Evolutionary conservation across 2,888 invertebrate genomes (phyloP), one percentile per base, ranked within the genome.

Genomic region (Campoletis raptor): DNA sequence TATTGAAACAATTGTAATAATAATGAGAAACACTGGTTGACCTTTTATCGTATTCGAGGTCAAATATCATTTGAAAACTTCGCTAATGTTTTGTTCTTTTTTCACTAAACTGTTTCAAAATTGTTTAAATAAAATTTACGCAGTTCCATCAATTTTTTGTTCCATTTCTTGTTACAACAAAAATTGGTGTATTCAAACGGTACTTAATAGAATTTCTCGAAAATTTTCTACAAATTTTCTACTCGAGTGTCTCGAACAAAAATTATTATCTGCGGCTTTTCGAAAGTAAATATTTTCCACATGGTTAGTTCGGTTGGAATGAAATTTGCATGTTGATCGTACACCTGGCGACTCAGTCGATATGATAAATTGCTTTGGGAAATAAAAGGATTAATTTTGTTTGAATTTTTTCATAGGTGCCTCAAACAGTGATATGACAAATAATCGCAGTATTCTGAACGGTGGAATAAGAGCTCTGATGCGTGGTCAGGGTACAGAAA

Each of bases 401-500:
- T 21, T 5, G 15, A 9, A 40, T 42, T 61, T 76, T 42, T 15
- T 9, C 40, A 54, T 79, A 94, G 94, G 93, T 81, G 89, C 94
- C 78, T 89, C 93, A 48, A 94, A 93, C 83, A 93, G 86, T 72
- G 94, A 94, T 76, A 73, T 91, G 45, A 86, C 94, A 10, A 95
- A 94, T 54, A 95, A 95, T 87, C 95, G 96, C 74, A 96, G 96
- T 92, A 95, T 97, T 86, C 95, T 97, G 61, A 96, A 96, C 92
- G 97, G 96, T 78, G 97, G 97, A 5, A 96, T 97, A 54, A 95
- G 97, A 61, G 97, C 97, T 6, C 95, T 97, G 83, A 95, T 96
- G 92, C 95, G 97, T 90, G 94, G 95, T 90, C 94, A 96, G 92
- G 95, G 96, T 91, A 92, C 94, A 12, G 96, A 96, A 90, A 95